A percentile compares a stretch with the other conserved stretches of the same genome.
Evolutionary conservation across 2,888 invertebrate genomes (phyloP).

Genomic region (Drosophila acutilabella): DNA sequence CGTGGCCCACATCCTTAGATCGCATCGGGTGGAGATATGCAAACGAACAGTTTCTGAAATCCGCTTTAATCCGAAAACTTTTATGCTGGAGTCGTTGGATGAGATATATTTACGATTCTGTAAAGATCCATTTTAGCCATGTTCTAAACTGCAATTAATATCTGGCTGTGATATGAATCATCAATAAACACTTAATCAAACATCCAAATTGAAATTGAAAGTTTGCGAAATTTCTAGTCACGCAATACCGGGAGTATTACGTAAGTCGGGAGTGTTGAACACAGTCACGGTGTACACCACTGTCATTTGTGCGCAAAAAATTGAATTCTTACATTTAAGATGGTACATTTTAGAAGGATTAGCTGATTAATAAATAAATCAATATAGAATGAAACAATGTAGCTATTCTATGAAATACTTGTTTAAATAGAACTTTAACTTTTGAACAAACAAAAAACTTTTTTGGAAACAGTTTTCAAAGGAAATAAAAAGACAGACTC

Average conservation of each 20-base stretch:
- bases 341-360: too few species aligned
- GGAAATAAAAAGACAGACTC: too few species aligned
- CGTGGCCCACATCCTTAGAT: constrained; percentile 74
- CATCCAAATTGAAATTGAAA: constrained; percentile 30
- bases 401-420: too few species aligned
- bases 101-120: constrained; percentile 76
- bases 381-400: too few species aligned
- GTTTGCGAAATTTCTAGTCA: constrained; percentile 8
- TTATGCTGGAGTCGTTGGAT: constrained; percentile 79
- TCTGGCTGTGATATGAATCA: constrained; percentile 11
- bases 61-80: constrained; percentile 78
- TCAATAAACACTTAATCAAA: constrained; percentile 18
- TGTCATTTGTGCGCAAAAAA: too few species aligned
- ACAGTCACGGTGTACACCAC: neutral
- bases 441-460: too few species aligned
- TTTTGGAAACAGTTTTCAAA: too few species aligned
- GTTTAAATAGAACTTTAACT: too few species aligned
- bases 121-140: constrained; percentile 33
- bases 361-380: too few species aligned
- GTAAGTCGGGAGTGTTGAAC: neutral
- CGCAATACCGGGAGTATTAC: constrained; percentile 21
- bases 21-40: constrained; percentile 66
- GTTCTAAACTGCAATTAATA: neutral
- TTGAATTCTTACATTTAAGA: too few species aligned
- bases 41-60: constrained; percentile 70